Percentiles rank a stretch among this genome's conserved stretches.
Conservation (phyloP, 2,797 vertebrate species). For the Menidia menidia region DNA sequence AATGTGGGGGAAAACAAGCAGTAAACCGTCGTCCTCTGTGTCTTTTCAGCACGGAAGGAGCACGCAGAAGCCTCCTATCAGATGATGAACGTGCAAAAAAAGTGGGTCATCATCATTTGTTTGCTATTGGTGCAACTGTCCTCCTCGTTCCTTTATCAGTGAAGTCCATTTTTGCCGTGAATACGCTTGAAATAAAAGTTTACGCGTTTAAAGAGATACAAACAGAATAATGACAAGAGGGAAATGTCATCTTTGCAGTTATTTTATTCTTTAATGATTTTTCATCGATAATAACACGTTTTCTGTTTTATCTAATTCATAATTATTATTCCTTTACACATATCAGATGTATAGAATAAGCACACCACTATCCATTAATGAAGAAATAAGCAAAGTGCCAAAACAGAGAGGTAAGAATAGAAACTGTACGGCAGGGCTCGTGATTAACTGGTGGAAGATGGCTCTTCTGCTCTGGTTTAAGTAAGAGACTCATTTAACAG, state of each 20-base stretch:
- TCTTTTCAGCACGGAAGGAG: conserved; percentile 88
- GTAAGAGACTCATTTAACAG: not conserved
- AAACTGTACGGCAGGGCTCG: too few relatives aligned
- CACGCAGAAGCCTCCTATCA: conserved; percentile 83
- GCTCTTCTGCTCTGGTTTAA: not conserved
- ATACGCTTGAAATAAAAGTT: too few relatives aligned
- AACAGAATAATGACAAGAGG: not conserved
- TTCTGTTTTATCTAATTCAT: not conserved
- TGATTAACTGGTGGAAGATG: not conserved
- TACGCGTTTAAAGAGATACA: too few relatives aligned
- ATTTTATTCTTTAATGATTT: not conserved
- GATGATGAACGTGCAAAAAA: conserved; percentile 87
- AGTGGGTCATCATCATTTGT: conserved; percentile 75
- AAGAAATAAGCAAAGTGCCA: too few relatives aligned
- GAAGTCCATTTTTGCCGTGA: too few relatives aligned
- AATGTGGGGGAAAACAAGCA: not conserved
- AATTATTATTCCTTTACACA: not conserved
- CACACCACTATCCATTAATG: too few relatives aligned
- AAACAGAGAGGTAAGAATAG: too few relatives aligned
- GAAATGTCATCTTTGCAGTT: not conserved
- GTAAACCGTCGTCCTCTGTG: conserved; percentile 39
- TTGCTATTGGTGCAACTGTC: too few relatives aligned
- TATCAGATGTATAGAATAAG: too few relatives aligned
- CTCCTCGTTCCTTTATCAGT: too few relatives aligned
- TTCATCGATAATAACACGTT: not conserved